Conservation (phyloP, 1,140 invertebrate species). For the Drosophila mojavensis region DNA sequence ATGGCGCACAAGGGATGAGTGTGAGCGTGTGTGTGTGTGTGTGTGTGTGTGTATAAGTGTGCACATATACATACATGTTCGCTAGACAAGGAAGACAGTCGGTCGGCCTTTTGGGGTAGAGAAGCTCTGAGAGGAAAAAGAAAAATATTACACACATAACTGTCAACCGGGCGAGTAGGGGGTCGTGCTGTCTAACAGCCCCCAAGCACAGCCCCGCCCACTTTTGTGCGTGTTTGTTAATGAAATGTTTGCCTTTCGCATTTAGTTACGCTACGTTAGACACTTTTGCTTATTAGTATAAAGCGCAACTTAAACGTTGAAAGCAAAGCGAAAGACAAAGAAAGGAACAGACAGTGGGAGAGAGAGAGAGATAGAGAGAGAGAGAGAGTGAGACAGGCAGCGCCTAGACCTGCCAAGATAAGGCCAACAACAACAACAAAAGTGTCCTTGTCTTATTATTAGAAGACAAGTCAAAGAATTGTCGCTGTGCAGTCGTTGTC, state of each 20-base stretch:
- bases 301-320: constrained; percentile 73
- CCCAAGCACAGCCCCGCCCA: neutral
- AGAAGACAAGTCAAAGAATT: constrained; percentile 57
- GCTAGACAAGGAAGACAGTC: constrained; percentile 45
- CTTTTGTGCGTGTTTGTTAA: constrained; percentile 77
- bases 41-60: constrained; percentile 18
- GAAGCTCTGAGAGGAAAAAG: constrained; percentile 40
- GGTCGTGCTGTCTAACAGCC: constrained; percentile 23
- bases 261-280: constrained; percentile 81
- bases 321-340: constrained; percentile 38
- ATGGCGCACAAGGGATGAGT: constrained; percentile 32
- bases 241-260: constrained; percentile 80
- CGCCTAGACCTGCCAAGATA: constrained; percentile 56
- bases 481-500: constrained; percentile 5
- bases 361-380: neutral
- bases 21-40: neutral
- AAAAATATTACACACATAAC: constrained; percentile 77
- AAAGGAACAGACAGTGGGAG: constrained; percentile 17
- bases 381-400: neutral
- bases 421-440: constrained; percentile 28
- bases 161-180: constrained; percentile 47
- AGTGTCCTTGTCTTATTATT: constrained; percentile 63
- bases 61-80: constrained; percentile 16
- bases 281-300: constrained; percentile 82
- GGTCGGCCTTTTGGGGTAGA: constrained; percentile 8